Evolutionary conservation across 1,140 invertebrate species (phyloP).

Genomic region (Polypedilum pembai): DNA sequence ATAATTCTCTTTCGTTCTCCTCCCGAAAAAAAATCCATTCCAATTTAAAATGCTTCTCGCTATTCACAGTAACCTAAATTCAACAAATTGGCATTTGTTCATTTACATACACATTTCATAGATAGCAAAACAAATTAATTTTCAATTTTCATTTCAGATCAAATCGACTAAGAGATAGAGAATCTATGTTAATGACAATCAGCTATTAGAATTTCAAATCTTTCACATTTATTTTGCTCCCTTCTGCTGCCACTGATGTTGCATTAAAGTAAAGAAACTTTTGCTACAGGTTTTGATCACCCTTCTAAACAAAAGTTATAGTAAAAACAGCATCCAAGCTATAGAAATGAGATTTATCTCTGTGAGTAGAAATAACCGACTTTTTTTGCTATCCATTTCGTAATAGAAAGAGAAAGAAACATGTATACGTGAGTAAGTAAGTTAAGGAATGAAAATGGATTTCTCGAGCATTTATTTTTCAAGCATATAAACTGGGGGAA

Average conservation of each 20-base stretch:
- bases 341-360: background rate
- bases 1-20: too few species aligned
- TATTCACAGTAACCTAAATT: background rate
- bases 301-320: too few species aligned
- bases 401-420: background rate
- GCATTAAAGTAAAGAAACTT: too few species aligned
- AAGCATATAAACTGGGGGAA: background rate
- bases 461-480: background rate
- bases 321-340: background rate
- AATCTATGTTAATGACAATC: background rate
- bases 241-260: too few species aligned
- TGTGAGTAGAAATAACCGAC: conserved; percentile 4
- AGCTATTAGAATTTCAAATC: background rate
- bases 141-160: background rate
- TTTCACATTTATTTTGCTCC: background rate
- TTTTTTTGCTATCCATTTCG: background rate
- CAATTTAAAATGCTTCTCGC: too few species aligned
- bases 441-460: conserved; percentile 14
- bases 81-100: background rate
- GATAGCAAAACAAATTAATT: background rate
- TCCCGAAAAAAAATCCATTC: too few species aligned
- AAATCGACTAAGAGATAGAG: background rate
- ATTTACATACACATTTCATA: background rate
- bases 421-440: background rate
- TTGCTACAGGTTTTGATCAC: too few species aligned